These are phyloP conservation scores for Onychomys torridus DNA, from an alignment of 2,797 vertebrate species.

Conservation along the genomic window DNA sequence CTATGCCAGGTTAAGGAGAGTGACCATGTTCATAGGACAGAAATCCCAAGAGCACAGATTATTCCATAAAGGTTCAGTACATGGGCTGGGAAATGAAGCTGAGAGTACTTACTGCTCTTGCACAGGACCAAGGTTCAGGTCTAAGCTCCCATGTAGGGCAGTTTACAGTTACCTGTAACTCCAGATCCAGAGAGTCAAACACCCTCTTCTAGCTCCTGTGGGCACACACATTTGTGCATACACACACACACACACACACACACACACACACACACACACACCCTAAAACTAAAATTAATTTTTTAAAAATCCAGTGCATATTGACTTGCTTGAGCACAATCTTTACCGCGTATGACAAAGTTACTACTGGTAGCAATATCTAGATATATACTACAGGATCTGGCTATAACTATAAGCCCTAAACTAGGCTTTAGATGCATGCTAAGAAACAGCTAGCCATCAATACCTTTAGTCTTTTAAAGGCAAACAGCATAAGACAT, in stretches of 20 bases:
- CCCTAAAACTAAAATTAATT: background rate
- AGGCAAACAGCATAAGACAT: constrained; percentile 48
- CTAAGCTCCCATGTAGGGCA: background rate
- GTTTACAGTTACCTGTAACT: background rate
- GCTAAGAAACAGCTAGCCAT: background rate
- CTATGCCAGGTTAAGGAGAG: background rate
- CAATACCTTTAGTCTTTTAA: constrained; percentile 50
- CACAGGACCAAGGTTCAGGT: background rate
- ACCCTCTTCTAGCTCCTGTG: background rate
- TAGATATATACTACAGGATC: background rate
- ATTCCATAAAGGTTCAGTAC: background rate
- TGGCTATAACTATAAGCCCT: constrained; percentile 6
- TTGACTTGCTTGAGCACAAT: background rate
- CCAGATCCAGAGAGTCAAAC: background rate
- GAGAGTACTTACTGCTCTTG: background rate
- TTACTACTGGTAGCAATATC: background rate
- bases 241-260: background rate
- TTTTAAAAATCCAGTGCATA: constrained; percentile 18
- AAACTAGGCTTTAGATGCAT: background rate
- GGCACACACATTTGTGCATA: background rate
- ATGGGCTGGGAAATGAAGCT: background rate
- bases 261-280: background rate
- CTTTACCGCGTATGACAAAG: background rate
- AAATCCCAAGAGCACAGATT: background rate
- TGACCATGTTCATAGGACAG: background rate